These are phyloP conservation scores for Lota lota DNA, from an alignment of 2,113 vertebrate species.

Conservation along the genomic window DNA sequence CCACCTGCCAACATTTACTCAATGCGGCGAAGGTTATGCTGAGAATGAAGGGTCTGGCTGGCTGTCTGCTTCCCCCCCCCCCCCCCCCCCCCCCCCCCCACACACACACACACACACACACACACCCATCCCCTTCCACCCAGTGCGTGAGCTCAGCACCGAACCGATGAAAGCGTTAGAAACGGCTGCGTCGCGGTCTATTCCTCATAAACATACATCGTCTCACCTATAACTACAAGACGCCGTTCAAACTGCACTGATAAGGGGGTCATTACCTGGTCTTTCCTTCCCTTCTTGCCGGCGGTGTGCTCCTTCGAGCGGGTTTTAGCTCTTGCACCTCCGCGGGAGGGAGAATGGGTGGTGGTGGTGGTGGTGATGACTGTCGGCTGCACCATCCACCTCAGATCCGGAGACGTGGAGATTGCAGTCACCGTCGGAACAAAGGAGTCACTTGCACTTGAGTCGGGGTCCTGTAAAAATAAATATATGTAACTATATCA, in stretches of 20 bases:
- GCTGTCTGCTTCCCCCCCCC: too few species aligned
- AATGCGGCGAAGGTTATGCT: too few species aligned
- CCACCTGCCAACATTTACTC: constrained; percentile 18
- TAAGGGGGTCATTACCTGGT: constrained; percentile 75
- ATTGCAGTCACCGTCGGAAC: constrained; percentile 85
- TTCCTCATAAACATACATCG: constrained; percentile 41
- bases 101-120: too few species aligned
- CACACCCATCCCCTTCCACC: too few species aligned
- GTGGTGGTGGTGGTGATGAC: constrained; percentile 72
- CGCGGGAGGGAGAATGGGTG: constrained; percentile 71
- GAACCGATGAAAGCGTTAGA: too few species aligned
- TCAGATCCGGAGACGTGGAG: constrained; percentile 81
- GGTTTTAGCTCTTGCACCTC: constrained; percentile 66
- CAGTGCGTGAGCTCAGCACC: too few species aligned
- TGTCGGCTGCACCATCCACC: constrained; percentile 84
- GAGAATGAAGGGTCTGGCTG: too few species aligned
- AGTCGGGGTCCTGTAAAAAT: constrained; percentile 73
- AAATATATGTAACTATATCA: too few species aligned
- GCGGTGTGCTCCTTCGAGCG: constrained; percentile 74
- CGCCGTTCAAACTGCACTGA: too few species aligned
- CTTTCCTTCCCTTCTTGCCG: constrained; percentile 80
- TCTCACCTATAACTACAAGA: too few species aligned
- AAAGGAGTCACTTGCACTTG: constrained; percentile 76
- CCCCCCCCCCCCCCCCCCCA: too few species aligned
- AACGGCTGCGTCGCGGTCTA: too few species aligned